phyloP scores from a whole-genome alignment of 2,797 vertebrate genomes.

The Balearica regulorum region DNA sequence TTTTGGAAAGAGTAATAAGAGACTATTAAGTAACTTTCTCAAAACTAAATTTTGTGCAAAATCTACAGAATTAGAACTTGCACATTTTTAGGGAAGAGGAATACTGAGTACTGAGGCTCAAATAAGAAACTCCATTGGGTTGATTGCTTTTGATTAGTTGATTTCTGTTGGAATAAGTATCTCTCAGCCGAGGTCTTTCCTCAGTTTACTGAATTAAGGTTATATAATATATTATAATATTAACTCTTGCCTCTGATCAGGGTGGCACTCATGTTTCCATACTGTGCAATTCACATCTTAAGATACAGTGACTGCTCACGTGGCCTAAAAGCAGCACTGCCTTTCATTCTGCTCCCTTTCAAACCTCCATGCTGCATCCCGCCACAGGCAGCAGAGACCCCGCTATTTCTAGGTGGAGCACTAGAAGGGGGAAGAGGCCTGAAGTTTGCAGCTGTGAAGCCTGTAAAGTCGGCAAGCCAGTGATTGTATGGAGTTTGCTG shows the following conservation, averaged over 20 bases:
- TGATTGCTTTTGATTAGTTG: background rate
- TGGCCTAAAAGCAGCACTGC: background rate
- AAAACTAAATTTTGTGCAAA: background rate
- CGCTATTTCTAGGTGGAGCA: background rate
- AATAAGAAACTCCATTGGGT: background rate
- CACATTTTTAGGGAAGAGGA: background rate
- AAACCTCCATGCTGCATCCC: background rate
- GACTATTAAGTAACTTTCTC: background rate
- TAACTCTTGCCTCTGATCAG: background rate
- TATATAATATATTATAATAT: background rate
- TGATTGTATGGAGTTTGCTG: background rate
- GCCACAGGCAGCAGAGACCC: background rate
- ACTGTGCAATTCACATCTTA: background rate
- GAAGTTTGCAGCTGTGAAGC: background rate
- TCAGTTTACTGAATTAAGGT: background rate
- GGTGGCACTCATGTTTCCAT: background rate
- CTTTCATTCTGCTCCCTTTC: background rate
- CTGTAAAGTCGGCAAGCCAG: background rate
- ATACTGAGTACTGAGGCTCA: background rate
- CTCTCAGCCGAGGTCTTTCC: background rate
- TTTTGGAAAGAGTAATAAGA: background rate
- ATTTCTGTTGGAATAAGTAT: background rate
- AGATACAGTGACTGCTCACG: background rate
- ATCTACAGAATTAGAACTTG: background rate
- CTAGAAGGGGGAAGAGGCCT: background rate